These are phyloP conservation scores for Synanthedon formicaeformis DNA, from an alignment of 2,888 invertebrate species.

Conservation along the genomic window DNA sequence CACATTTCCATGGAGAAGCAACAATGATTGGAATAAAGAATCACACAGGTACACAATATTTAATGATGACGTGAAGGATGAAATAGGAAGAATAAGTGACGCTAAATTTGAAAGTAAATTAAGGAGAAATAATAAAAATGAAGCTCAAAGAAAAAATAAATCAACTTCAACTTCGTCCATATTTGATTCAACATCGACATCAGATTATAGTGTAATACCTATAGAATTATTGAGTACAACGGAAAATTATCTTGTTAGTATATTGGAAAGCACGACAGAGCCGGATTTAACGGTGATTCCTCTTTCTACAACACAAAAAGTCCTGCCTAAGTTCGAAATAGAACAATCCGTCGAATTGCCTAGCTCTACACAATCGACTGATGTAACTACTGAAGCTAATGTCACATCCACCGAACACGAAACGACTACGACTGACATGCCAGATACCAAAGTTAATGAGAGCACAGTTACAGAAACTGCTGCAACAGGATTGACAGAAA, in stretches of 20 bases:
- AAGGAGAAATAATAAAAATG: conserved; percentile 7
- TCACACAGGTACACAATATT: conserved; percentile 45
- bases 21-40: conserved; percentile 37
- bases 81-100: conserved; percentile 7
- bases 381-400: conserved; percentile 15
- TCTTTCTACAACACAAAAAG: conserved; percentile 34
- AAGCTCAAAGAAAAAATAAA: conserved; percentile 10
- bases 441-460: conserved; percentile 10
- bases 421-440: conserved; percentile 8
- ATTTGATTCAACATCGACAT: conserved; percentile 2
- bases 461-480: conserved; percentile 13
- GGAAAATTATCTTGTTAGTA: conserved; percentile 31
- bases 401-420: conserved; percentile 5
- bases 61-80: conserved; percentile 19
- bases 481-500: conserved; percentile 2
- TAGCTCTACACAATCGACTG: conserved; percentile 27
- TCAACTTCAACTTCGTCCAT: conserved; percentile 5
- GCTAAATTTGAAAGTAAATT: conserved; percentile 2
- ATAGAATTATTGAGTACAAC: conserved; percentile 57
- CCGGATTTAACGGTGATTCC: conserved; percentile 55
- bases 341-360: conserved; percentile 40
- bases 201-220: conserved; percentile 48
- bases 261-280: conserved; percentile 44
- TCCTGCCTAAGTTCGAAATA: conserved; percentile 24
- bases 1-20: conserved; percentile 31